Evolutionary conservation across 1,140 invertebrate genomes (phyloP).

Genomic region (Apis dorsata): DNA sequence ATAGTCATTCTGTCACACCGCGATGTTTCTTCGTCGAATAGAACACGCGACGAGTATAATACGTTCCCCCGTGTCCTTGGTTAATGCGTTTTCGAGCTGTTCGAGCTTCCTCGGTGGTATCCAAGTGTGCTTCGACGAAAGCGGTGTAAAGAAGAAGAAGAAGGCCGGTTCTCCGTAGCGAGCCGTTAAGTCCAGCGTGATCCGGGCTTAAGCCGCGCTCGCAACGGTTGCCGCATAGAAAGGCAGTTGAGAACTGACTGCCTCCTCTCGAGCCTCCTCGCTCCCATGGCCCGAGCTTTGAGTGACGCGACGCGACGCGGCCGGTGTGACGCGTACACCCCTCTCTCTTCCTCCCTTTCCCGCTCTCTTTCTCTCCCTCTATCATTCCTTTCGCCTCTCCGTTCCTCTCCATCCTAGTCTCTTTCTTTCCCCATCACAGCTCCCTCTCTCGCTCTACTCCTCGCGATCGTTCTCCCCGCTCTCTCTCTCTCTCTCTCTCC

Average conservation of each 20-base stretch:
- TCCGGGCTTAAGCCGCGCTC: constrained; percentile 71
- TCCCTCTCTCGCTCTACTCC: constrained; percentile 13
- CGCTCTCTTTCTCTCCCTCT: constrained; percentile 13
- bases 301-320: constrained; percentile 72
- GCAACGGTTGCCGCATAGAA: constrained; percentile 76
- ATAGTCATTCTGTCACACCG: neutral
- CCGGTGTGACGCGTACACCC: constrained; percentile 76
- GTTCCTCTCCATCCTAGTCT: constrained; percentile 34
- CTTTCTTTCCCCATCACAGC: constrained; percentile 34
- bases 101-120: neutral
- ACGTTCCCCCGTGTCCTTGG: neutral
- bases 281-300: constrained; percentile 70
- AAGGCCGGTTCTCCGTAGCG: constrained; percentile 55
- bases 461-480: constrained; percentile 34
- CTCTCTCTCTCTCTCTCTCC: constrained; percentile 15
- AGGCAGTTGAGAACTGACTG: constrained; percentile 82
- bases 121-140: constrained; percentile 5
- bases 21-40: neutral
- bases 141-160: neutral
- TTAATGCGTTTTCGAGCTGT: neutral
- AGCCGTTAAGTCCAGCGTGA: constrained; percentile 73
- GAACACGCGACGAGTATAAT: neutral
- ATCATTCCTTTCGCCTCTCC: constrained; percentile 8
- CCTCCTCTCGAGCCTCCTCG: constrained; percentile 67
- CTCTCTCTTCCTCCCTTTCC: constrained; percentile 49